Percentiles rank a stretch among this genome's conserved stretches.
Evolutionary conservation across 1,140 invertebrate species (phyloP).

Genomic region (Octopus sinensis): DNA sequence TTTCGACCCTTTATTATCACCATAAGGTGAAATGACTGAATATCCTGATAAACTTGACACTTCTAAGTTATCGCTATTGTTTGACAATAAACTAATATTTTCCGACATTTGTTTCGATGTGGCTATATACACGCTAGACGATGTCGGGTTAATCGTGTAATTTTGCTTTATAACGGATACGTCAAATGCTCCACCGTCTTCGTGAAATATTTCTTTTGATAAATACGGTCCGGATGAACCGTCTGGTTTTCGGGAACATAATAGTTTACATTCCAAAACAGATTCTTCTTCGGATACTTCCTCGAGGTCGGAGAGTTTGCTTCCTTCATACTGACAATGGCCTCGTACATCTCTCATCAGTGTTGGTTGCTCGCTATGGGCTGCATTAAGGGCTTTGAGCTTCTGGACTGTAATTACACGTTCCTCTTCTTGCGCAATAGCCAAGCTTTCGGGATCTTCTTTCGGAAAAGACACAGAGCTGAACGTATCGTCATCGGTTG

Average conservation of each 20-base stretch:
- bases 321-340: not conserved
- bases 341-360: not conserved
- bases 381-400: slow-evolving; percentile 32
- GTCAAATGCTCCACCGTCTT: slow-evolving; percentile 12
- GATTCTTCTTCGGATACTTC: slow-evolving; percentile 28
- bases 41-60: too few species aligned
- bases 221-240: slow-evolving; percentile 87
- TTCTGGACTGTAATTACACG: slow-evolving; percentile 26
- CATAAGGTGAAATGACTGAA: too few species aligned
- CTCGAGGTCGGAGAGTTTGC: slow-evolving; percentile 19
- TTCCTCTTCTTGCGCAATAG: not conserved
- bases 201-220: slow-evolving; percentile 35
- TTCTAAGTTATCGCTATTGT: too few species aligned
- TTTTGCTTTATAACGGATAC: slow-evolving; percentile 6
- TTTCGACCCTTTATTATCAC: too few species aligned
- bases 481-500: slow-evolving; percentile 51
- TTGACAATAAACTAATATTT: too few species aligned
- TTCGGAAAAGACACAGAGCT: slow-evolving; percentile 45
- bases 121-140: not conserved
- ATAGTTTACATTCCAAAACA: slow-evolving; percentile 20
- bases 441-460: slow-evolving; percentile 20
- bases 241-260: slow-evolving; percentile 70
- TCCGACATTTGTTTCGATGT: too few species aligned
- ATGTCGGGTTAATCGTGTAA: not conserved
- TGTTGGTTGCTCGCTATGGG: not conserved